Evolutionary conservation across 2,888 invertebrate species (phyloP).

Genomic region (Pyrocoelia pectoralis): DNA sequence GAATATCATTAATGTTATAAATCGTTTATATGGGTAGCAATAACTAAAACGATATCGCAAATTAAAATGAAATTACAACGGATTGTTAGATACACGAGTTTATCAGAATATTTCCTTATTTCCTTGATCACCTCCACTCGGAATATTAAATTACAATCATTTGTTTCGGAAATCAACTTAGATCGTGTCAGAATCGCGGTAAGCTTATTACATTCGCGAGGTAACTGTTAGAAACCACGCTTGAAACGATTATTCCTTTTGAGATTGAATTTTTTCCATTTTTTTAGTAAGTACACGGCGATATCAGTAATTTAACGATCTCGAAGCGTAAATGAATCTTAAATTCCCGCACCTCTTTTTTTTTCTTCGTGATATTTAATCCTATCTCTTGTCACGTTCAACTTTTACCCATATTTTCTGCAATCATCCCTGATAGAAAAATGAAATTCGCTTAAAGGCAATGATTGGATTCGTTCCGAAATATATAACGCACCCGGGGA

Average conservation of each 20-base stretch:
- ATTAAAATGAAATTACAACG: conserved; percentile 26
- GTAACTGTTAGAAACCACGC: conserved; percentile 49
- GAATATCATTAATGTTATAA: background rate
- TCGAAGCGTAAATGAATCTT: conserved; percentile 17
- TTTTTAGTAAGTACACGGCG: conserved; percentile 22
- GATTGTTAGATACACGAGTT: conserved; percentile 33
- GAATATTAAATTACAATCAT: conserved; percentile 61
- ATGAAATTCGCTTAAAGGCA: background rate
- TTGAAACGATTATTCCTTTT: conserved; percentile 39
- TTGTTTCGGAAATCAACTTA: conserved; percentile 61
- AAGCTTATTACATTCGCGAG: conserved; percentile 55
- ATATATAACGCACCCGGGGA: conserved; percentile 2
- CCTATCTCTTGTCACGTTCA: conserved; percentile 3
- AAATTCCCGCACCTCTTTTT: background rate
- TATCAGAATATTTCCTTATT: conserved; percentile 55
- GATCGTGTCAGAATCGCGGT: conserved; percentile 60
- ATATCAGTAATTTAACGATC: conserved; percentile 31
- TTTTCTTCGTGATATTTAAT: background rate
- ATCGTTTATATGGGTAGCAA: background rate
- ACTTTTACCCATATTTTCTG: background rate
- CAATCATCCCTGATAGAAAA: background rate
- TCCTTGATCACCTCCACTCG: conserved; percentile 51
- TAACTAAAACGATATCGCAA: conserved; percentile 6
- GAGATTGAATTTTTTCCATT: conserved; percentile 26
- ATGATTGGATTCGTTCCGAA: background rate